Conservation (phyloP, 1,140 invertebrate genomes). For the Arion vulgaris region DNA sequence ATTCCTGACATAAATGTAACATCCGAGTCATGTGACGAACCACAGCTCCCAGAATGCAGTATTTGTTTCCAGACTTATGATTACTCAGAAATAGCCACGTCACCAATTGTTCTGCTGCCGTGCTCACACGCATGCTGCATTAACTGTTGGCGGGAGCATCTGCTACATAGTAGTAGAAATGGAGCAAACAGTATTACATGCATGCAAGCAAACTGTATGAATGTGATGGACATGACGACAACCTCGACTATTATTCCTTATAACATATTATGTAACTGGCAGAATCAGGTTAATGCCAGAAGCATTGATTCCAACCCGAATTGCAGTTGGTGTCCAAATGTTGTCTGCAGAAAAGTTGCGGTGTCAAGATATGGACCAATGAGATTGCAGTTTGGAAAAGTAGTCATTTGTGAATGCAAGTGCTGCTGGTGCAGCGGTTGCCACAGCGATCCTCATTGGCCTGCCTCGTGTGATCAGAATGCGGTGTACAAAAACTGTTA, state of each 20-base stretch:
- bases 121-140: constrained; percentile 16
- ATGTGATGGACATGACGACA: background rate
- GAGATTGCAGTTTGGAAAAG: constrained; percentile 13
- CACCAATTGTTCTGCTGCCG: background rate
- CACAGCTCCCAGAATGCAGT: background rate
- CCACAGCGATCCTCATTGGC: constrained; percentile 18
- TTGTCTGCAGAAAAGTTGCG: background rate
- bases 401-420: background rate
- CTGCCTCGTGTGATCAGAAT: constrained; percentile 27
- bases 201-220: background rate
- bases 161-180: background rate
- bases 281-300: background rate
- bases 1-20: background rate
- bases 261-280: background rate
- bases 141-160: constrained; percentile 5
- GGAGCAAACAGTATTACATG: background rate
- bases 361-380: background rate
- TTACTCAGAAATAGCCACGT: background rate
- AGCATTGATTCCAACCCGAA: background rate
- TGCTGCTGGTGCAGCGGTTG: constrained; percentile 18
- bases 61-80: background rate
- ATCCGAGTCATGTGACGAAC: background rate
- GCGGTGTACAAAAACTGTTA: constrained; percentile 24
- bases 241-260: background rate
- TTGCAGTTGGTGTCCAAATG: constrained; percentile 16